These are phyloP conservation scores for Lysandra coridon DNA, from an alignment of 2,888 invertebrate species.

Conservation along the genomic window DNA sequence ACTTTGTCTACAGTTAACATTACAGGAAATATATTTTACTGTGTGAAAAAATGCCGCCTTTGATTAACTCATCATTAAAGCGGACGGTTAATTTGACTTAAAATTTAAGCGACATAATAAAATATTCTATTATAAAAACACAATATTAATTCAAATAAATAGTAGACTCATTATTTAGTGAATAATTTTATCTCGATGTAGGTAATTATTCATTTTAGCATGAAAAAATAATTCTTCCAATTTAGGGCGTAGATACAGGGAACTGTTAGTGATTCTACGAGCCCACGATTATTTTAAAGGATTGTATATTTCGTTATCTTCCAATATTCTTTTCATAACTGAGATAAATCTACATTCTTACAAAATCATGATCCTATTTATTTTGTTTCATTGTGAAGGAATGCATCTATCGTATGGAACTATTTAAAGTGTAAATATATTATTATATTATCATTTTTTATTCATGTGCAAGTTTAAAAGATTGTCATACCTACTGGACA, in stretches of 20 bases:
- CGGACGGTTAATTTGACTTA: neutral
- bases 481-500: too few relatives aligned
- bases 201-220: neutral
- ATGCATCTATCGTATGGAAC: too few relatives aligned
- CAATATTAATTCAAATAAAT: neutral
- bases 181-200: neutral
- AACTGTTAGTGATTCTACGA: too few relatives aligned
- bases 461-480: too few relatives aligned
- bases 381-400: too few relatives aligned
- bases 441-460: too few relatives aligned
- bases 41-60: conserved; percentile 1
- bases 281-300: neutral
- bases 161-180: neutral
- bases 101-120: neutral
- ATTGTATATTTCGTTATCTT: too few relatives aligned
- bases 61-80: neutral
- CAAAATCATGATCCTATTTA: too few relatives aligned
- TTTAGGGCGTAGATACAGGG: neutral
- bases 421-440: too few relatives aligned
- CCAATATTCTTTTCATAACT: too few relatives aligned
- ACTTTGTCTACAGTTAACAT: neutral
- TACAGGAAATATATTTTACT: neutral
- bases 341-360: too few relatives aligned
- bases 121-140: neutral
- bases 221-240: neutral